A percentile compares a stretch with the other conserved stretches of the same genome.
phyloP scores from a whole-genome alignment of 2,797 vertebrate species.

The Fistularia tabacaria region DNA sequence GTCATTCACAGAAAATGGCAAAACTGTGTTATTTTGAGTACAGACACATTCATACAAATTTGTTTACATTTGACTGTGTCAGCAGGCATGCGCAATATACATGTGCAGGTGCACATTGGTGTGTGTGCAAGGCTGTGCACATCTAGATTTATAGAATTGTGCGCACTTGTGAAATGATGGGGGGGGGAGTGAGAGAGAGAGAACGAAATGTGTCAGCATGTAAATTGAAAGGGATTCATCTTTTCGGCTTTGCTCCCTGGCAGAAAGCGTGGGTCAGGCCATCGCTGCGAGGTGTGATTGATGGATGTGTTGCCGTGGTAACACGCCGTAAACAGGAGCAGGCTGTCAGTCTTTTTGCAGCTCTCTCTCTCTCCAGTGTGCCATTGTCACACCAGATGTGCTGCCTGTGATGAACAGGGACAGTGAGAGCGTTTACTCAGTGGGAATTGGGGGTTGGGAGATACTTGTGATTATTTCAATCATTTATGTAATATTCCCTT shows the following conservation, averaged over 20 bases:
- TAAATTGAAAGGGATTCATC: slow-evolving; percentile 74
- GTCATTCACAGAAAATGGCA: slow-evolving; percentile 61
- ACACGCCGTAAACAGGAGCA: slow-evolving; percentile 72
- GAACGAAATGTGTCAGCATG: slow-evolving; percentile 63
- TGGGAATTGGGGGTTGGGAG: slow-evolving; percentile 31
- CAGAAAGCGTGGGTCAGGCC: slow-evolving; percentile 74
- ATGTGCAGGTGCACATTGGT: slow-evolving; percentile 22
- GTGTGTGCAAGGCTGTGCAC: slow-evolving; percentile 3
- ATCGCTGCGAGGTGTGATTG: slow-evolving; percentile 73
- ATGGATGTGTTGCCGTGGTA: slow-evolving; percentile 74
- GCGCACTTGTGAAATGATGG: slow-evolving; percentile 60
- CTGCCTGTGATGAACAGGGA: slow-evolving; percentile 71
- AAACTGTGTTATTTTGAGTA: slow-evolving; percentile 39
- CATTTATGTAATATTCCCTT: slow-evolving; percentile 57
- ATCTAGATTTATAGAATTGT: slow-evolving; percentile 37
- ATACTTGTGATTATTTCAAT: slow-evolving; percentile 57
- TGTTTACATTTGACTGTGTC: slow-evolving; percentile 60
- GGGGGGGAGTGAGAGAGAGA: slow-evolving; percentile 19
- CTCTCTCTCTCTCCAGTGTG: slow-evolving; percentile 64
- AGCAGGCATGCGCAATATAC: slow-evolving; percentile 35
- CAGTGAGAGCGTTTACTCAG: slow-evolving; percentile 64
- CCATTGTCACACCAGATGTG: slow-evolving; percentile 80
- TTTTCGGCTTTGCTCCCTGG: slow-evolving; percentile 68
- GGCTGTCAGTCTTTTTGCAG: slow-evolving; percentile 76
- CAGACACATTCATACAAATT: slow-evolving; percentile 53